Evolutionary conservation across 2,797 vertebrate species (phyloP), one percentile per base, ranked within the genome.

Genomic region (Emys orbicularis): DNA sequence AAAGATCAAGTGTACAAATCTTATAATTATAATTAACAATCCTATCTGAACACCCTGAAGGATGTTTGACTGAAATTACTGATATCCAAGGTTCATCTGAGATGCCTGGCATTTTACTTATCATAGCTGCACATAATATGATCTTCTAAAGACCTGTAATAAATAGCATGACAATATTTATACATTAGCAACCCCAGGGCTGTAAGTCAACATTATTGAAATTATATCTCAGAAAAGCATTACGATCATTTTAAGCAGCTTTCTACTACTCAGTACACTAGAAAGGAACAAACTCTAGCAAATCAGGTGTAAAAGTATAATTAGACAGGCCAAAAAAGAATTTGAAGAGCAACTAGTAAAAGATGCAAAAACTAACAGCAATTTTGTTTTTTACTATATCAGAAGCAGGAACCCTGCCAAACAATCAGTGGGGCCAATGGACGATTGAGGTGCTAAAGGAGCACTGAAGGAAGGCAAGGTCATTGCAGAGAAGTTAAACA

Each of bases 21-120:
- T 19, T 68, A 19, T 18, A 37, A 47, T 50, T 54, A 56, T 53
- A 18, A 12, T 47, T 41, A 25, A 5, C 10, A 16, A 27, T 83
- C 89, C 49, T 5, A 54, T 2, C 65, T 74, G 79, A 86, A 34
- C 44, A 23, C 2, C 49, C 21, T 19, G 1, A 0, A 41, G 80
- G 72, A 1, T 4, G 52, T 47, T 47, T 76, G 44, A 76, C 44
- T 44, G 23, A 76, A 47, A 44, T 25, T 76, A 0, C 1, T 0
- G 29, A 12, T 2, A 13, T 27, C 2, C 2, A 5, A 27, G 85
- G 54, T 59, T 7, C 23, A 47, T 47, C 41, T 0, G 18, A 8
- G 27, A 8, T 81, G 79, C 88, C 84, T 21, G 1, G 5, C 11
- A 0, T 3, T 25, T n/a, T 5, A n/a, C 56, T 34, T 9, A 12